phyloP scores from a whole-genome alignment of 1,140 invertebrate genomes.

The Sminthurinus signatus region DNA sequence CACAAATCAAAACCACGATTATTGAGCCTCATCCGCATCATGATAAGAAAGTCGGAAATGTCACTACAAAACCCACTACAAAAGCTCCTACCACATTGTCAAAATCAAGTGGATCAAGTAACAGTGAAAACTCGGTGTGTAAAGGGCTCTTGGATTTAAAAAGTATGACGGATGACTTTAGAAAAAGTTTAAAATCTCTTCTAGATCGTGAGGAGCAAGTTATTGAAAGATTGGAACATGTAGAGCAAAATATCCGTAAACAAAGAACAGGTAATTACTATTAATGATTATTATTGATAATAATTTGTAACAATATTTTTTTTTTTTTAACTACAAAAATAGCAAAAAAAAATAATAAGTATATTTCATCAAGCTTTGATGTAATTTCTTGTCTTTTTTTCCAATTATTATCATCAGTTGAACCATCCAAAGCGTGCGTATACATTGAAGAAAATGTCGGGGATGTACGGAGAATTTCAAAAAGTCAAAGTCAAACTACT shows the following conservation, averaged over 20 bases:
- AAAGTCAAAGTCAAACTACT: neutral
- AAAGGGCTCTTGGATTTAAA: constrained; percentile 5
- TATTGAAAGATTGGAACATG: neutral
- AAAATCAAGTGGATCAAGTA: neutral
- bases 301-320: too few species aligned
- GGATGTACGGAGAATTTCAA: neutral
- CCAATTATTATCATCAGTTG: neutral
- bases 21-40: neutral
- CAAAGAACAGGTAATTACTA: neutral
- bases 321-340: too few species aligned
- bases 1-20: neutral
- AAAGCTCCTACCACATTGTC: neutral
- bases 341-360: too few species aligned
- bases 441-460: constrained; percentile 8
- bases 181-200: neutral
- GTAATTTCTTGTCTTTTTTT: neutral
- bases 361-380: too few species aligned
- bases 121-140: neutral
- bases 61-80: neutral
- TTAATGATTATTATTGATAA: neutral
- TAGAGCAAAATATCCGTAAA: neutral
- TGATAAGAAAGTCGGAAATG: neutral
- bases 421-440: constrained; percentile 26
- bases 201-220: neutral
- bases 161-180: constrained; percentile 2